Evolutionary conservation across 2,888 invertebrate species (phyloP).

Genomic region (Taphrorychus bicolor): DNA sequence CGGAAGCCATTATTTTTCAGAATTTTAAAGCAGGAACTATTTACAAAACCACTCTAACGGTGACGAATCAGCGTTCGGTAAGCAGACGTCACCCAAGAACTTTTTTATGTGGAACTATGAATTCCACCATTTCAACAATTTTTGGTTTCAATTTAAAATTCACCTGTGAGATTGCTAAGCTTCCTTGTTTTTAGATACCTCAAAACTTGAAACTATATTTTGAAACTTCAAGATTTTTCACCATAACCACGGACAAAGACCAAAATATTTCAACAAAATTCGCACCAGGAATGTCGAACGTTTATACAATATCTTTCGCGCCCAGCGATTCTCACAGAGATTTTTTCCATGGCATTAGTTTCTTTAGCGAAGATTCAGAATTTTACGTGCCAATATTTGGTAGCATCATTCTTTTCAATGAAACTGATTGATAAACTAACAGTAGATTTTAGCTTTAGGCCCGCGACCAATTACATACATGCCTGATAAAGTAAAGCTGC

Average conservation of each 20-base stretch:
- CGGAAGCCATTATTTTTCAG: constrained; percentile 67
- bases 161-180: too few species aligned
- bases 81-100: too few species aligned
- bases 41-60: constrained; percentile 62
- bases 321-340: constrained; percentile 65
- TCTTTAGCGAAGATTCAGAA: constrained; percentile 63
- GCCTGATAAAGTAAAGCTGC: constrained; percentile 65
- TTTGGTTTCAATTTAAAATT: too few species aligned
- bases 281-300: constrained; percentile 73
- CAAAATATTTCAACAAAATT: constrained; percentile 60
- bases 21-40: constrained; percentile 64
- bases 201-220: constrained; percentile 62
- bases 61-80: constrained; percentile 68
- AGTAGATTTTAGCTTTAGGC: constrained; percentile 61
- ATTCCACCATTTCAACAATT: too few species aligned
- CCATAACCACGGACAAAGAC: constrained; percentile 56
- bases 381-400: constrained; percentile 69
- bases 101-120: too few species aligned
- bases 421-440: too few species aligned
- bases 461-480: constrained; percentile 66
- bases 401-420: too few species aligned
- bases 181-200: constrained; percentile 61
- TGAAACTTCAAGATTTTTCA: constrained; percentile 64
- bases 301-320: constrained; percentile 68
- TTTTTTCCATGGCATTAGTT: constrained; percentile 63